Percentiles rank a stretch among this genome's conserved stretches.
These are phyloP conservation scores for Phenganax stokvisi DNA, from an alignment of 92 coral and sea anemone genomes.

Conservation along the genomic window DNA sequence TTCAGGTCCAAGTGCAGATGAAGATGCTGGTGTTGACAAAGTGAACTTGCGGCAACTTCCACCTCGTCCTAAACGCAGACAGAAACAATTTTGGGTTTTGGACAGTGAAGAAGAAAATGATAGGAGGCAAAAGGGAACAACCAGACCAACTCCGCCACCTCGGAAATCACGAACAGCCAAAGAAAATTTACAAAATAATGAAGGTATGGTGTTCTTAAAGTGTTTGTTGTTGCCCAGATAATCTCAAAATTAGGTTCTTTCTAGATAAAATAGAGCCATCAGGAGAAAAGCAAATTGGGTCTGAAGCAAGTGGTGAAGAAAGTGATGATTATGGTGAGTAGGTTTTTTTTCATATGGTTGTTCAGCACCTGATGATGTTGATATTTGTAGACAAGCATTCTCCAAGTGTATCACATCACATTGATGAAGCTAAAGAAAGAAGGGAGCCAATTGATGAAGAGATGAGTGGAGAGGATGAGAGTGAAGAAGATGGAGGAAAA, in stretches of 20 bases:
- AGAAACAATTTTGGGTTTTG: conserved; percentile 27
- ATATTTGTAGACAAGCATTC: no score
- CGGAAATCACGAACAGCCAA: conserved; percentile 31
- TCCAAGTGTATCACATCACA: no score
- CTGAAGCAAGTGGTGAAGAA: conserved; percentile 58
- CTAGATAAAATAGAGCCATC: conserved; percentile 40
- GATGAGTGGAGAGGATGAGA: no score
- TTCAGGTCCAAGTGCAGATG: conserved; percentile 31
- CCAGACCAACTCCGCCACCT: conserved; percentile 37
- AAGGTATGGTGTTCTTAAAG: conserved; percentile 4
- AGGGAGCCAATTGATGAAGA: no score
- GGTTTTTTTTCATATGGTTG: background rate
- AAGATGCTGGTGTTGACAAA: conserved; percentile 14
- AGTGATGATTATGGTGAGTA: conserved; percentile 51
- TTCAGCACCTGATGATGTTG: background rate
- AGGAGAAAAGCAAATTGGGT: conserved; percentile 27
- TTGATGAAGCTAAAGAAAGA: no score
- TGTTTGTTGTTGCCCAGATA: background rate
- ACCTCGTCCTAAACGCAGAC: conserved; percentile 36
- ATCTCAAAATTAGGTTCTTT: background rate
- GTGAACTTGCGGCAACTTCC: conserved; percentile 3
- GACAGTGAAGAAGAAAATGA: conserved; percentile 34
- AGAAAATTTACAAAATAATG: conserved; percentile 24
- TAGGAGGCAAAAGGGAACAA: background rate
- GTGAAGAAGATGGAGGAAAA: no score